Evolutionary conservation across 2,797 vertebrate species (phyloP).

Genomic region (Menidia menidia): DNA sequence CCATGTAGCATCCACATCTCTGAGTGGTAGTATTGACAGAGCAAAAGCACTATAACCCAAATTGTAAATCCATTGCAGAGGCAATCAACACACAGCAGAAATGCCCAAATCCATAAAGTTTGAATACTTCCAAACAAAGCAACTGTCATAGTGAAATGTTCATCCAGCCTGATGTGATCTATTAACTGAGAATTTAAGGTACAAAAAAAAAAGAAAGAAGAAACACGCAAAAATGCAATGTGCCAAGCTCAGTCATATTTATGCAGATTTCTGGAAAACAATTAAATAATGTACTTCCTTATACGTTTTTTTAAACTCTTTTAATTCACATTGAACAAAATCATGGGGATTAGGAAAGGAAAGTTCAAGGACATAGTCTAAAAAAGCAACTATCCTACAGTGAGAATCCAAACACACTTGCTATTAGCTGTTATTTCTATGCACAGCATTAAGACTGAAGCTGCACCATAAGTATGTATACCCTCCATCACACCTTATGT

Average conservation of each 20-base stretch:
- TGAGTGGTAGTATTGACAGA: constrained; percentile 56
- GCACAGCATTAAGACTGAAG: too few relatives aligned
- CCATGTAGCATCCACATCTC: constrained; percentile 37
- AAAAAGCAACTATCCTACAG: too few relatives aligned
- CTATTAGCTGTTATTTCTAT: too few relatives aligned
- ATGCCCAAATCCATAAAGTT: constrained; percentile 30
- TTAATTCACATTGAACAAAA: too few relatives aligned
- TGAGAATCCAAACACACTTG: too few relatives aligned
- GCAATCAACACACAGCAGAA: constrained; percentile 42
- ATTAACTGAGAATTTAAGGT: constrained; percentile 23
- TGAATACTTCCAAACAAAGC: constrained; percentile 37
- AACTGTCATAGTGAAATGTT: constrained; percentile 27
- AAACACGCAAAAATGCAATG: constrained; percentile 31
- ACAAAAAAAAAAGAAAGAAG: constrained; percentile 26
- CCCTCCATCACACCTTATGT: too few relatives aligned
- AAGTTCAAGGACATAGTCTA: too few relatives aligned
- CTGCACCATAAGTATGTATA: too few relatives aligned
- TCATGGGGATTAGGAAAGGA: too few relatives aligned
- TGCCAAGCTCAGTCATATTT: constrained; percentile 26
- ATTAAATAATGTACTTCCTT: too few relatives aligned
- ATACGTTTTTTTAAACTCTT: too few relatives aligned
- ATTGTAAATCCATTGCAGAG: constrained; percentile 51
- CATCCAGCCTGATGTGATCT: constrained; percentile 19
- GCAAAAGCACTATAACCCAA: constrained; percentile 55
- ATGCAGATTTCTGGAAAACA: not conserved